Base-by-base conservation (phyloP, 2,888 invertebrate genomes). In the Drosophila helvetica region DNA sequence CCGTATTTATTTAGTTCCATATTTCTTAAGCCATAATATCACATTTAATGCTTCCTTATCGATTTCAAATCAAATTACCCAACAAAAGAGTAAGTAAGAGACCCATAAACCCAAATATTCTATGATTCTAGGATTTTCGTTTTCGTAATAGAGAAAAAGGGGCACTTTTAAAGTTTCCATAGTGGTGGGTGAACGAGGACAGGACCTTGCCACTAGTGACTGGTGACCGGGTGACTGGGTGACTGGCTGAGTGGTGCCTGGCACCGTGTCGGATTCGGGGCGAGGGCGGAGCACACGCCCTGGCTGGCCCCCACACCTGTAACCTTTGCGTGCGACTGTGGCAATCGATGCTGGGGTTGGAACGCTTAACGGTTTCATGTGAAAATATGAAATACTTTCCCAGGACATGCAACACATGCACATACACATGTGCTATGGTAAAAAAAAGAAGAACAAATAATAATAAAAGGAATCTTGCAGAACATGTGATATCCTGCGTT, bases 321-420 rank as follows among this genome's bases (percentile, higher is more conserved):
- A 73, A 60, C 60, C 66, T 66, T 73, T 73, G 73, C 73, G 73
- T 73, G 72, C 33, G 66, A 58, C 59, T 70, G 43, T 43, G 48
- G 33, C 54, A 64, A 70, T 65, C 71, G 71, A 64, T 70, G 70
- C 50, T 66, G 59, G 53, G 33, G 48, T 5, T 3, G 54, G 47
- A 62, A 63, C 69, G 55, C 70, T 71, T 71, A 71, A 69, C 22
- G 69, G 63, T 69, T 54, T 52, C 57, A 69, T 69, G 57, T 72
- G 58, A 46, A 70, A 73, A 72, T 73, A 67, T 73, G 73, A 73
- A 72, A 60, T 73, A 73, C 66, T 60, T 60, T 72, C 60, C 47
- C 55, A 58, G 67, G 60, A 67, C 73, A 73, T 73, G 73, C 73
- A 72, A 67, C 71, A 45, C 46, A 15, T 38, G 18, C 42, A 67